Evolutionary conservation across 2,113 vertebrate species (phyloP), one percentile per base, ranked within the genome.

Genomic region (Thryonomys swinderianus): DNA sequence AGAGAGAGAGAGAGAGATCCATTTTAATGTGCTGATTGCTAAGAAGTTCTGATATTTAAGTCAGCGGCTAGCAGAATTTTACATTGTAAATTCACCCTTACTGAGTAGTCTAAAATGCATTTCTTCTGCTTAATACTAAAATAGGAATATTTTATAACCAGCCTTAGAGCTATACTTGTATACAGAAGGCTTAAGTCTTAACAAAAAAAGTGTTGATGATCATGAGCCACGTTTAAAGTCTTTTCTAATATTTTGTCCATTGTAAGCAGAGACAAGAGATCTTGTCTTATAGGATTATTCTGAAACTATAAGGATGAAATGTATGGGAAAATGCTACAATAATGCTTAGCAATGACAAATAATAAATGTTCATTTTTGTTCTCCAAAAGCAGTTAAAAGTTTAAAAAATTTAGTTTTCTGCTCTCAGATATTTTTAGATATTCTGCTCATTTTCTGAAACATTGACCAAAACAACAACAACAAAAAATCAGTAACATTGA

Each of bases 371-470:
- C n/a, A 57, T 3, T 83, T 21, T 53, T 87, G 62, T 79, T 45
- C 10, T 73, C 27, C 1, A 88, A 74, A 48, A 69, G 64, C 76
- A 51, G 27, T 88, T 76, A 78, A 32, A 57, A 71, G 32, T n/a
- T 84, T 87, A 53, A 4, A 79, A 18, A 17, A 21, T 84, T 6
- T 9, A 62, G 17, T 48, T 90, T 89, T 32, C 34, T 85, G 21
- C 37, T 71, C 13, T 40, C 20, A 71, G 18, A 40, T 42, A 84
- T 11, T 87, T 82, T 53, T 48, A 64, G 23, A 74, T 21, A 59
- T 93, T 62, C 30, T 93, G 32, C 25, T 81, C 23, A 59, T 80
- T 89, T 88, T 67, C 17, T 59, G 42, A 64, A 92, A 81, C 67
- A 82, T 0, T 27, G 57, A 69, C 3, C 10, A 10, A 16, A 53